phyloP scores from a whole-genome alignment of 2,113 vertebrate genomes.

The Murina feae region DNA sequence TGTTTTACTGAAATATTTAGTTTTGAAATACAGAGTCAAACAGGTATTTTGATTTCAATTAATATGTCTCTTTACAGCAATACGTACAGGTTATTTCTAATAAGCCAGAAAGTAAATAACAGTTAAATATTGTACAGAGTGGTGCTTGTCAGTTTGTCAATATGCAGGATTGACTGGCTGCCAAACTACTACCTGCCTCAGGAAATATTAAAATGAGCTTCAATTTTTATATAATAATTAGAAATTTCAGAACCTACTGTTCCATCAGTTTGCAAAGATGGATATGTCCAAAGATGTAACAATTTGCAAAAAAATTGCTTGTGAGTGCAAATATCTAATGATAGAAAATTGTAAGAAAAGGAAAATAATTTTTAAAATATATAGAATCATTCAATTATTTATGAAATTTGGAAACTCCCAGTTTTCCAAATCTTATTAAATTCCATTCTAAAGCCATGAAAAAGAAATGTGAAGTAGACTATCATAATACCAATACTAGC shows the following conservation, averaged over 20 bases:
- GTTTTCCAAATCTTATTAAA: slow-evolving; percentile 4
- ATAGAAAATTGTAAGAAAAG: not conserved
- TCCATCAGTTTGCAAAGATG: slow-evolving; percentile 41
- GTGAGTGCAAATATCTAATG: not conserved
- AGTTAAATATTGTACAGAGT: not conserved
- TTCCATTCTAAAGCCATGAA: not conserved
- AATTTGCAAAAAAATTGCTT: slow-evolving; percentile 9
- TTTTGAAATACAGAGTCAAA: not conserved
- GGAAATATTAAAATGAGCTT: slow-evolving; percentile 5
- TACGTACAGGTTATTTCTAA: not conserved
- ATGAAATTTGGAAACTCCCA: not conserved
- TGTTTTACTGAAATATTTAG: not conserved
- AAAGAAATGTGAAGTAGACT: not conserved
- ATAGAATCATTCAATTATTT: not conserved
- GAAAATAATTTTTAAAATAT: slow-evolving; percentile 38
- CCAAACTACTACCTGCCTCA: not conserved
- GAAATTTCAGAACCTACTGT: slow-evolving; percentile 32
- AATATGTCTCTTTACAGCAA: not conserved
- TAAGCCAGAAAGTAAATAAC: not conserved
- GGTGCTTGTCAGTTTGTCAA: not conserved
- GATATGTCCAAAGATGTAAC: slow-evolving; percentile 52
- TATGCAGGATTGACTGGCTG: not conserved
- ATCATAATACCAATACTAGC: not conserved
- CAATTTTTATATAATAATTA: slow-evolving; percentile 59
- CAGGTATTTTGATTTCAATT: not conserved